These are phyloP conservation scores for Tolmerus cingulatus DNA, from an alignment of 2,888 invertebrate genomes.

Conservation along the genomic window DNA sequence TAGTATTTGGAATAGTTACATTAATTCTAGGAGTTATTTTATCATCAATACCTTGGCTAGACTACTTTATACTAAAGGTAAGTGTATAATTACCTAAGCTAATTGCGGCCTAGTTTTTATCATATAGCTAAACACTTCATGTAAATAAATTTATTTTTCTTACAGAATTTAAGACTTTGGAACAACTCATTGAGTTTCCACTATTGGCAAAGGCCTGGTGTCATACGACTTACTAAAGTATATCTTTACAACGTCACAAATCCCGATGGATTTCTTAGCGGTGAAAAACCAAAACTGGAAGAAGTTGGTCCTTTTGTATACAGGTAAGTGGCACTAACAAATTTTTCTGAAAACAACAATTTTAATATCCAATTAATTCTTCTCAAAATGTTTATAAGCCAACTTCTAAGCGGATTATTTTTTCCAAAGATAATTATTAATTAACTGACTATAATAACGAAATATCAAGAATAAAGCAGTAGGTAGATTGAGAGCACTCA, in stretches of 20 bases:
- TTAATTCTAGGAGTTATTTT: slow-evolving; percentile 81
- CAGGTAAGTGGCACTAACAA: slow-evolving; percentile 67
- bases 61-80: slow-evolving; percentile 86
- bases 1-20: slow-evolving; percentile 81
- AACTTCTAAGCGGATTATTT: too few species aligned
- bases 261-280: slow-evolving; percentile 78
- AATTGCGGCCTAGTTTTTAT: not conserved
- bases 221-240: slow-evolving; percentile 82
- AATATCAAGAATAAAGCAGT: too few species aligned
- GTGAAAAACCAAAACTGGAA: slow-evolving; percentile 81
- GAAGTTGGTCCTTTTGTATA: slow-evolving; percentile 89
- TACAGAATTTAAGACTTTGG: slow-evolving; percentile 83
- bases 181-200: slow-evolving; percentile 87
- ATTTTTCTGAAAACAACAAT: too few species aligned
- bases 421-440: too few species aligned
- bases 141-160: slow-evolving; percentile 41
- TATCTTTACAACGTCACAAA: slow-evolving; percentile 91
- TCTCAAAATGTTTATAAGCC: too few species aligned
- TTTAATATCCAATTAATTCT: too few species aligned
- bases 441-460: too few species aligned
- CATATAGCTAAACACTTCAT: not conserved
- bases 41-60: slow-evolving; percentile 87
- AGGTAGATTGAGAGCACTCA: too few species aligned
- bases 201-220: slow-evolving; percentile 89
- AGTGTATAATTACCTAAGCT: slow-evolving; percentile 52